These are phyloP conservation scores for Dunckerocampus dactyliophorus DNA, from an alignment of 2,113 vertebrate species.

Conservation along the genomic window DNA sequence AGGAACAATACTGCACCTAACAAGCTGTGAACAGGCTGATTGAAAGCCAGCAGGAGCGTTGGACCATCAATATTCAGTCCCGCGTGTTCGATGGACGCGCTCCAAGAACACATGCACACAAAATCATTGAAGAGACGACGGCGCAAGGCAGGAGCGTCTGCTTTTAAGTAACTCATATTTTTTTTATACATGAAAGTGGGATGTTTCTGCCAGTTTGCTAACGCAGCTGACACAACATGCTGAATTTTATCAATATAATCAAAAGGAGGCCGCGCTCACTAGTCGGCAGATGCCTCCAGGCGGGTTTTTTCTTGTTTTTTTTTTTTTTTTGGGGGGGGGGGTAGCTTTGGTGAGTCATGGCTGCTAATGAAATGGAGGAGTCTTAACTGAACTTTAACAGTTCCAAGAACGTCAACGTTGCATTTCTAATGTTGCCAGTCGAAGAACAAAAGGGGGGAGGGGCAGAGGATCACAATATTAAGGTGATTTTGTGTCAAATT, in stretches of 20 bases:
- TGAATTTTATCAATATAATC: background rate
- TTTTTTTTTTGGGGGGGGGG: too few relatives aligned
- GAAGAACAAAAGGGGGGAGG: background rate
- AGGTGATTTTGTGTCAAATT: too few relatives aligned
- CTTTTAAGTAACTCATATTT: background rate
- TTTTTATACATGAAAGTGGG: background rate
- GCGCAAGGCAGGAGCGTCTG: too few relatives aligned
- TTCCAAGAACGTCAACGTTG: background rate
- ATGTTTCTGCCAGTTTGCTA: too few relatives aligned
- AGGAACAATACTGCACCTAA: conserved; percentile 47
- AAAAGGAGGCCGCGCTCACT: background rate
- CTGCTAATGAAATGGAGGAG: conserved; percentile 7
- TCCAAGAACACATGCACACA: conserved; percentile 34
- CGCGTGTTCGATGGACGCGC: conserved; percentile 33
- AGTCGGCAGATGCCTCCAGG: background rate
- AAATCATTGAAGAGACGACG: too few relatives aligned
- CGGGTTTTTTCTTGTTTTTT: background rate
- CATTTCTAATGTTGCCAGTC: too few relatives aligned
- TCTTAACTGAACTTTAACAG: background rate
- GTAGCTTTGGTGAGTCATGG: background rate
- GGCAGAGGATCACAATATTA: too few relatives aligned
- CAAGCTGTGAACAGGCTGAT: conserved; percentile 49
- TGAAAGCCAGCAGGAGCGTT: conserved; percentile 39
- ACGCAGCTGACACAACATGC: background rate
- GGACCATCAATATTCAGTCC: conserved; percentile 40